Conservation (phyloP, 2,113 vertebrate genomes). For the Coracopsis vasa region DNA sequence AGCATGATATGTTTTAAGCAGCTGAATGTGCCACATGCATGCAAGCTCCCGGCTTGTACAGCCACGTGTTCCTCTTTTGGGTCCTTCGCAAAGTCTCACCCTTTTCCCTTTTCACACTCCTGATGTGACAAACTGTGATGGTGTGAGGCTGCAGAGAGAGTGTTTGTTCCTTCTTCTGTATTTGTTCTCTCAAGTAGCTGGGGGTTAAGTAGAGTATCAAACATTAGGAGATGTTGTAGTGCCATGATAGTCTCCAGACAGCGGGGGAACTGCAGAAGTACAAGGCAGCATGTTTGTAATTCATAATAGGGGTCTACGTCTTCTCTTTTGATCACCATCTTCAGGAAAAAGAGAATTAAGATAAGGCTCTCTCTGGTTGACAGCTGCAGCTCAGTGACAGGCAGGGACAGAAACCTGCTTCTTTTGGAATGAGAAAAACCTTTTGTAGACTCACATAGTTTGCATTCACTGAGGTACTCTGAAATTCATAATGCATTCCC, state of each 20-base stretch:
- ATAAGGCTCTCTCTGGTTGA: not conserved
- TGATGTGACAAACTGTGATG: not conserved
- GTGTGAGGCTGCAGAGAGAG: not conserved
- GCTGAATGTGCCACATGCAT: not conserved
- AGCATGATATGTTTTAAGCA: not conserved
- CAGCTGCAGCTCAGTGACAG: not conserved
- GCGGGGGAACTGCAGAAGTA: not conserved
- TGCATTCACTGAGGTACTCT: not conserved
- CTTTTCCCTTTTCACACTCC: not conserved
- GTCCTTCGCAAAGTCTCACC: not conserved
- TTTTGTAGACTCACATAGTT: not conserved
- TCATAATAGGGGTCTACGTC: not conserved
- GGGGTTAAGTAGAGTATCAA: constrained; percentile 30
- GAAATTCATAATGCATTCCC: not conserved
- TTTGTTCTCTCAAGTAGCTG: not conserved
- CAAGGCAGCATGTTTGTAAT: not conserved
- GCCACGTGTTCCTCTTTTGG: not conserved
- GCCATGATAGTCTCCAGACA: not conserved
- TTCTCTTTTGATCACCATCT: not conserved
- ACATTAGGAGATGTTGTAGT: not conserved
- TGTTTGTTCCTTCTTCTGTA: not conserved
- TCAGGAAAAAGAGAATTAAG: not conserved
- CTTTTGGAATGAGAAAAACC: not conserved
- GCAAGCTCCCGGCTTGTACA: accelerated
- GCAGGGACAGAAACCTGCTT: not conserved